Evolutionary conservation across 2,888 invertebrate species (phyloP), one percentile per base, ranked within the genome.

Genomic region (Argyra leucocephala): DNA sequence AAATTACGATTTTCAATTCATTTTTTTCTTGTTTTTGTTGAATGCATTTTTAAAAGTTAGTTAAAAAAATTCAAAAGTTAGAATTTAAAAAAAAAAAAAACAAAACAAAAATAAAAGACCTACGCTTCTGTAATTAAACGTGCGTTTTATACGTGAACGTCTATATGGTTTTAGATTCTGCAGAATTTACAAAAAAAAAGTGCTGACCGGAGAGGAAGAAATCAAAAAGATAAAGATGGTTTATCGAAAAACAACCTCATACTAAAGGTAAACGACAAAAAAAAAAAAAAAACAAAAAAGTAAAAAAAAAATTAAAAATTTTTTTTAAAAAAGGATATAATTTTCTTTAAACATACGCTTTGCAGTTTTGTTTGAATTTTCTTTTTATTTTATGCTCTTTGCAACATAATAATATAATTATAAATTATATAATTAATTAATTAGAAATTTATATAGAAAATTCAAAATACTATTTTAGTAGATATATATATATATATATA

Each of bases 121-220:
- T 48, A 48, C 48, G 48, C 12, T 48, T 48, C 48, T 48, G 12
- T 48, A 5, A 48, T 48, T 48, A n/a, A 48, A 48, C 48, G 48
- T 48, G 48, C 48, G 48, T 48, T 48, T 48, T 48, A 48, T 48
- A 48, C 48, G 48, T 48, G 48, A 48, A 48, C 48, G 48, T 48
- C 48, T 48, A 18, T 48, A 77, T 79, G 78, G 88, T 91, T 92
- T 90, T 93, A 93, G 93, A 93, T 93, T 90, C 93, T 93, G 90
- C 93, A 93, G 93, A 93, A 93, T 89, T 93, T 93, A 86, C 93
- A 93, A 91, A 93, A 93, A 93, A 94, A 93, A 89, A 91, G 93
- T 89, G 93, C 93, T 86, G 92, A 93, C 89, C 88, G 93, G 86
- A 90, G 93, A 88, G 93, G 93, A 86, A 91, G 92, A 85, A 91